These are phyloP conservation scores for Drosophila testacea DNA, from an alignment of 2,888 invertebrate species.

Conservation along the genomic window DNA sequence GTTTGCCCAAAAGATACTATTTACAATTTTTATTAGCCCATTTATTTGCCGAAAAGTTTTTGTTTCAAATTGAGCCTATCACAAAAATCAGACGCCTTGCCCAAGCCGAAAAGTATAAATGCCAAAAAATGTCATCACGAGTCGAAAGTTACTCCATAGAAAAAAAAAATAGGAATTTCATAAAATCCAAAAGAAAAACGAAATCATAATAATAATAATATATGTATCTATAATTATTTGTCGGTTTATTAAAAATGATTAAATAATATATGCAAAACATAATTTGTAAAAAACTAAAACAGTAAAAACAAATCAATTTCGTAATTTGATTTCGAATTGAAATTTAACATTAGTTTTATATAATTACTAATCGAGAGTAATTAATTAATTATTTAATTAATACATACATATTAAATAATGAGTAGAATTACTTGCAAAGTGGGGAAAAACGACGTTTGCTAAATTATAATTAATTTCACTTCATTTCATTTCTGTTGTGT, in stretches of 20 bases:
- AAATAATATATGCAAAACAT: constrained; percentile 75
- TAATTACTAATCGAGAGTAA: constrained; percentile 22
- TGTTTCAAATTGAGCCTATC: constrained; percentile 64
- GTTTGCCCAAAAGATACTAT: constrained; percentile 61
- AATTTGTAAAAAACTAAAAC: constrained; percentile 66
- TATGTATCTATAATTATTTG: constrained; percentile 46
- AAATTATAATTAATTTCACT: constrained; percentile 37
- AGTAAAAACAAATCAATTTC: constrained; percentile 70
- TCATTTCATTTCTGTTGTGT: constrained; percentile 26
- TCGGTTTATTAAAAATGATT: constrained; percentile 72
- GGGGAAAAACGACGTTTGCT: constrained; percentile 18
- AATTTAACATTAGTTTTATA: constrained; percentile 53
- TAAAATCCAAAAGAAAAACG: constrained; percentile 16
- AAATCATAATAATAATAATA: constrained; percentile 19
- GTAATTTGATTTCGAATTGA: constrained; percentile 54
- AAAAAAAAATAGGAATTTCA: not conserved
- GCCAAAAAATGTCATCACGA: constrained; percentile 44
- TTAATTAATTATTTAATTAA: constrained; percentile 25
- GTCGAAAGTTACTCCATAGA: constrained; percentile 39
- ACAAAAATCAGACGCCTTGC: constrained; percentile 75
- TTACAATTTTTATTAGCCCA: constrained; percentile 52
- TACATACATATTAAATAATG: constrained; percentile 66
- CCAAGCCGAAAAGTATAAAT: constrained; percentile 64
- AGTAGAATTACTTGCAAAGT: constrained; percentile 65
- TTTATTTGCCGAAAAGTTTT: constrained; percentile 45